phyloP scores from a whole-genome alignment of 37 sponge, comb jelly and placozoan genomes.

The Aphrocallistes beatrix region DNA sequence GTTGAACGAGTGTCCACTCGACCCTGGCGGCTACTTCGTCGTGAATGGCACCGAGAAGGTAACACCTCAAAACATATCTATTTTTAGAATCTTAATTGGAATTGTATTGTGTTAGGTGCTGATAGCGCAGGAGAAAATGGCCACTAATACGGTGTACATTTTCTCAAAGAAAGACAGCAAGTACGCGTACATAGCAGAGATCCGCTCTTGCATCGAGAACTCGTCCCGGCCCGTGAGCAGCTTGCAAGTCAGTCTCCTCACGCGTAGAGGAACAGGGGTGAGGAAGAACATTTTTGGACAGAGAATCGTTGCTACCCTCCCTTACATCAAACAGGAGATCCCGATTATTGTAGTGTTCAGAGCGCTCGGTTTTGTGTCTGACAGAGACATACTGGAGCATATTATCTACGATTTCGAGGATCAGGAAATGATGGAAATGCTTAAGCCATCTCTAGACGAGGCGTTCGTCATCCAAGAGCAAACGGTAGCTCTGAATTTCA shows the following conservation, averaged over 20 bases:
- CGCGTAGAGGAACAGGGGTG: conserved; percentile 69
- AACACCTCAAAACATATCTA: not conserved
- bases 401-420: conserved; percentile 99
- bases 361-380: conserved; percentile 97
- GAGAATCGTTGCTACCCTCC: conserved; percentile 85
- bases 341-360: conserved; percentile 99
- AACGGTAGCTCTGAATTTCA: conserved; percentile 94
- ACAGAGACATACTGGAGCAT: conserved; percentile 97
- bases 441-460: conserved; percentile 98
- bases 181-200: conserved; percentile 94
- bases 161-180: conserved; percentile 98
- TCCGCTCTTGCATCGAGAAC: conserved; percentile 97
- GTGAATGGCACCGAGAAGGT: conserved; percentile 98
- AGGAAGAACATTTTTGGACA: conserved; percentile 90
- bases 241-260: conserved; percentile 93
- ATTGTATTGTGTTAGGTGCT: conserved; percentile 33
- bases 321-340: conserved; percentile 93
- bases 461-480: conserved; percentile 99
- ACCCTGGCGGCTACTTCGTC: conserved; percentile 97
- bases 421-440: conserved; percentile 99
- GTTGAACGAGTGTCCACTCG: conserved; percentile 97
- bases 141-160: conserved; percentile 94
- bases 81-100: not conserved
- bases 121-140: conserved; percentile 99
- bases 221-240: conserved; percentile 95